Evolutionary conservation across 2,888 invertebrate genomes (phyloP).

Genomic region (Sarcophaga rosellei): DNA sequence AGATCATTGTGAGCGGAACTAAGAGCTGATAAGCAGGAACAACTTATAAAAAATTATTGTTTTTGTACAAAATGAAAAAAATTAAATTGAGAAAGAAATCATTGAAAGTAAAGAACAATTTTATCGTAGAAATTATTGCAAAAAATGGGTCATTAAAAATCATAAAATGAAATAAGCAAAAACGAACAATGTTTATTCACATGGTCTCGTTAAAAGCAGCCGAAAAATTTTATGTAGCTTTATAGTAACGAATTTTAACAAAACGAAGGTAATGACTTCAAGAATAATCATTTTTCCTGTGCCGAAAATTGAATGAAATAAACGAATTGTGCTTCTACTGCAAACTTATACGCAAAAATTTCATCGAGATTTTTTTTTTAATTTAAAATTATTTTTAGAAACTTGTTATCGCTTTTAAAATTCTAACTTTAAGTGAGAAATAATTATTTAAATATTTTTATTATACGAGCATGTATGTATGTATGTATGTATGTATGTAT

Average conservation of each 20-base stretch:
- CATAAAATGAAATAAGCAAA: slow-evolving; percentile 43
- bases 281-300: background rate
- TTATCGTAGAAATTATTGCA: slow-evolving; percentile 62
- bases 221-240: background rate
- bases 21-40: slow-evolving; percentile 72
- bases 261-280: background rate
- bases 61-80: slow-evolving; percentile 37
- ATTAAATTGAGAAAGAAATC: slow-evolving; percentile 40
- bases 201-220: slow-evolving; percentile 19
- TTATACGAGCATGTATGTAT: background rate
- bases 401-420: slow-evolving; percentile 42
- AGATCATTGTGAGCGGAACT: slow-evolving; percentile 79
- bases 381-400: slow-evolving; percentile 50
- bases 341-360: slow-evolving; percentile 12
- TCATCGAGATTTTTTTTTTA: background rate
- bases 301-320: background rate
- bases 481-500: background rate
- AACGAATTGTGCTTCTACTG: background rate
- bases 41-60: slow-evolving; percentile 52
- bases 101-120: slow-evolving; percentile 60
- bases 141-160: slow-evolving; percentile 63
- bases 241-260: slow-evolving; percentile 11
- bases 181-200: slow-evolving; percentile 14
- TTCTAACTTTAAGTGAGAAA: slow-evolving; percentile 13
- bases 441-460: background rate